Percentiles rank a stretch among this genome's conserved stretches.
These are phyloP conservation scores for Tenodera sinensis DNA, from an alignment of 2,888 invertebrate genomes.

Conservation along the genomic window DNA sequence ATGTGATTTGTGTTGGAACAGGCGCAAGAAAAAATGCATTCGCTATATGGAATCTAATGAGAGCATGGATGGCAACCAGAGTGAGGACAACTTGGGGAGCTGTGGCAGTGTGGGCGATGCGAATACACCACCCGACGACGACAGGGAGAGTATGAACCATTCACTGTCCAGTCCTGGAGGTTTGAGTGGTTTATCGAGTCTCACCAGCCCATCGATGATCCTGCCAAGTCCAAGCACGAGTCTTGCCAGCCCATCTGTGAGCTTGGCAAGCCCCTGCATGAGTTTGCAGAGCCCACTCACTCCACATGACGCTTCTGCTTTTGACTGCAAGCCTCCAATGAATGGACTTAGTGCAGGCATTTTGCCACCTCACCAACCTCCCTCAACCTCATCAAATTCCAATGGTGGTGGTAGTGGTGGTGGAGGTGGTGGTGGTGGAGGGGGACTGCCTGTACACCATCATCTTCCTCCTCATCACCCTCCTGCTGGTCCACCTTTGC, in stretches of 20 bases:
- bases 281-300: constrained; percentile 48
- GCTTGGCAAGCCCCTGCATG: constrained; percentile 57
- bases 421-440: neutral
- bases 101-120: constrained; percentile 75
- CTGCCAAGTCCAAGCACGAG: constrained; percentile 77
- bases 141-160: constrained; percentile 60
- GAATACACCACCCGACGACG: constrained; percentile 62
- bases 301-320: constrained; percentile 40
- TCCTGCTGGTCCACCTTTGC: constrained; percentile 46
- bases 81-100: constrained; percentile 73
- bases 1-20: constrained; percentile 48
- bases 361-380: constrained; percentile 39
- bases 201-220: constrained; percentile 67
- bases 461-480: constrained; percentile 49
- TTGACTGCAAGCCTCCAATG: constrained; percentile 34
- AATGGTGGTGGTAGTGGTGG: constrained; percentile 10
- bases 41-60: constrained; percentile 86
- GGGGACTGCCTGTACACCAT: constrained; percentile 41
- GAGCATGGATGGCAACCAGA: constrained; percentile 61
- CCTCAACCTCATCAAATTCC: constrained; percentile 35
- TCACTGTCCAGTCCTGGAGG: constrained; percentile 60
- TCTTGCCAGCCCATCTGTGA: constrained; percentile 60
- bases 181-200: constrained; percentile 62
- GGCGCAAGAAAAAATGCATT: constrained; percentile 96
- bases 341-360: constrained; percentile 8